Base-by-base conservation (phyloP, 2,888 invertebrate genomes). In the Punctoribates punctum region DNA sequence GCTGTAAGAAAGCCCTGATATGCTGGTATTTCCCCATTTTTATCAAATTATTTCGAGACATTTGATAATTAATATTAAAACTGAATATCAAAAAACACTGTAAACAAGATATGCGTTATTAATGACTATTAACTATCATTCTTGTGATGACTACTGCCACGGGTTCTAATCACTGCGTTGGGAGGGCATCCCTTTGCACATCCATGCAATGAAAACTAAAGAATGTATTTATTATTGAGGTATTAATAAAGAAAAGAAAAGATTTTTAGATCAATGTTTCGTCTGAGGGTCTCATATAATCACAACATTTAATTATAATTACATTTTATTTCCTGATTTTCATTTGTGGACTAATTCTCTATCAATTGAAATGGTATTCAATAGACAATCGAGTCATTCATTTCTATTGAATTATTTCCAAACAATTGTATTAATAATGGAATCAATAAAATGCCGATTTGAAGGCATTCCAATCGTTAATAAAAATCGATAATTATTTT, bases 211-310 rank as follows among this genome's bases (percentile, higher is more conserved):
- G 9, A 46, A 46, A 8, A 46, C 15, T 46, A 46, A 46, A 46
- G 8, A 54, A 54, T 54, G 23, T n/a, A 6, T n/a, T 20, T 20
- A 23, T 54, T 20, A 54, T 54, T n/a, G 54, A 20, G 23, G 54
- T 23, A 54, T 20, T 54, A 20, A 54, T 54, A 54, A 54, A 6
- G 11, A 54, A 54, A 6, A 48, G 4, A 48, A 54, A 54, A 54
- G 23, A 54, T 20, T 54, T 54, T 54, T 54, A 54, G 54, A 54
- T 54, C 54, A 54, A 54, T 54, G 54, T 54, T 54, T 20, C 23
- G 54, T 20, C 54, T 54, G 54, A 54, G 54, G 54, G 54, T 54
- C n/a, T 54, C 54, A n/a, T 54, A 20, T 54, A 54, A 54, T 54
- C n/a, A 54, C 54, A 54, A 23, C 3, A 20, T 54, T 54, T 42